Conservation (phyloP, 1,140 invertebrate genomes). For the Drosophila grimshawi region DNA sequence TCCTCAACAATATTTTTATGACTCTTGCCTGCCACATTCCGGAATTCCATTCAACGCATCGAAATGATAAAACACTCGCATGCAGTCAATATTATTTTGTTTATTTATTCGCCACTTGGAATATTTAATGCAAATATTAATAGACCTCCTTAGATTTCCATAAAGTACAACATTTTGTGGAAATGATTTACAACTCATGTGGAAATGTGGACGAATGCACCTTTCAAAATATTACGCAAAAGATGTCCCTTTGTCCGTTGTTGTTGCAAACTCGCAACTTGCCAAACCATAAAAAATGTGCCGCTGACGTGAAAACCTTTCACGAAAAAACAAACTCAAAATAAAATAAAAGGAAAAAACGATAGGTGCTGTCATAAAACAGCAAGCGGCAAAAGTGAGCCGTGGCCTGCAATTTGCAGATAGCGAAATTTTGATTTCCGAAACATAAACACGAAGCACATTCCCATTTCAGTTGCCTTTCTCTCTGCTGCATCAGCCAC, state of each 20-base stretch:
- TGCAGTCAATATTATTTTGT: too few relatives aligned
- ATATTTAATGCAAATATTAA: too few relatives aligned
- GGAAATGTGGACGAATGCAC: conserved; percentile 58
- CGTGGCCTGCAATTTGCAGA: conserved; percentile 74
- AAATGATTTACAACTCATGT: conserved; percentile 66
- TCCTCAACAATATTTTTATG: conserved; percentile 48
- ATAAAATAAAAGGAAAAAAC: conserved; percentile 34
- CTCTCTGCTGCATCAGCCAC: conserved; percentile 28
- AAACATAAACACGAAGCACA: conserved; percentile 79
- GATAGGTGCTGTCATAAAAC: conserved; percentile 70
- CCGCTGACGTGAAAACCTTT: conserved; percentile 65
- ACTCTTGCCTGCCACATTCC: neutral
- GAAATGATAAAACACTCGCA: neutral
- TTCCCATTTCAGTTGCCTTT: conserved; percentile 30
- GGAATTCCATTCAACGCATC: conserved; percentile 1
- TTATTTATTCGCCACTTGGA: too few relatives aligned
- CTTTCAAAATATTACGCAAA: conserved; percentile 82
- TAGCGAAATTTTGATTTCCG: conserved; percentile 81
- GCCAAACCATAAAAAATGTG: conserved; percentile 76
- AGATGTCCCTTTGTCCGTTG: conserved; percentile 60
- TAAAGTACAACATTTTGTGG: conserved; percentile 3
- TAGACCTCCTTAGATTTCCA: neutral
- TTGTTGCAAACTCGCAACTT: conserved; percentile 60
- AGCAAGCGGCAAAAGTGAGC: conserved; percentile 68
- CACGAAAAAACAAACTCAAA: conserved; percentile 23